Conservation (phyloP, 2,797 vertebrate genomes). For the Sebastes hopkinsi region DNA sequence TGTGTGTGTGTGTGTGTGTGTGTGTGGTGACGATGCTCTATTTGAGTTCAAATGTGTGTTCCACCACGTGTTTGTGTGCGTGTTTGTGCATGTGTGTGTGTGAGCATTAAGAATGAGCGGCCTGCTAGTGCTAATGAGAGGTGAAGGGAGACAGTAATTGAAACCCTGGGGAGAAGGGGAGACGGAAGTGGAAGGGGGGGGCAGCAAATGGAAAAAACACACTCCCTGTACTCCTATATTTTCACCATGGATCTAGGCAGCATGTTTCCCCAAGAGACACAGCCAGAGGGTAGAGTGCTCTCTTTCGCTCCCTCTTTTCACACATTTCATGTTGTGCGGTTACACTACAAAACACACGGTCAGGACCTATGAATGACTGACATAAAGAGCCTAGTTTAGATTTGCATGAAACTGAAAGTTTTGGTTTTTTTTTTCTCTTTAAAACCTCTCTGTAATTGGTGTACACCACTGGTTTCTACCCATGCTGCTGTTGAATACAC, state of each 20-base stretch:
- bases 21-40: slow-evolving; percentile 26
- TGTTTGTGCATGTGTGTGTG: slow-evolving; percentile 4
- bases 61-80: not conserved
- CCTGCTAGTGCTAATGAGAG: slow-evolving; percentile 83
- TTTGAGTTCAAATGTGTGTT: slow-evolving; percentile 37
- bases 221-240: slow-evolving; percentile 64
- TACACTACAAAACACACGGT: slow-evolving; percentile 50
- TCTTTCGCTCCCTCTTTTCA: slow-evolving; percentile 25
- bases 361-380: slow-evolving; percentile 34
- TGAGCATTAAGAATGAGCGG: slow-evolving; percentile 72
- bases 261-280: slow-evolving; percentile 64
- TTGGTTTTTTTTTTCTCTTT: not conserved
- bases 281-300: slow-evolving; percentile 41
- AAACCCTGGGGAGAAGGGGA: slow-evolving; percentile 75
- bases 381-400: slow-evolving; percentile 31
- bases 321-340: slow-evolving; percentile 42
- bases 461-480: not conserved
- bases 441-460: not conserved
- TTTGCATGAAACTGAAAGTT: not conserved
- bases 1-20: not conserved
- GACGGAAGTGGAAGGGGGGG: slow-evolving; percentile 29
- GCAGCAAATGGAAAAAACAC: slow-evolving; percentile 42
- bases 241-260: slow-evolving; percentile 54
- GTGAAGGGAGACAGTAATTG: slow-evolving; percentile 84
- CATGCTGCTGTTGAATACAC: not conserved